These are phyloP conservation scores for Boulengeromyrus knoepffleri DNA, from an alignment of 2,113 vertebrate species.

Conservation along the genomic window DNA sequence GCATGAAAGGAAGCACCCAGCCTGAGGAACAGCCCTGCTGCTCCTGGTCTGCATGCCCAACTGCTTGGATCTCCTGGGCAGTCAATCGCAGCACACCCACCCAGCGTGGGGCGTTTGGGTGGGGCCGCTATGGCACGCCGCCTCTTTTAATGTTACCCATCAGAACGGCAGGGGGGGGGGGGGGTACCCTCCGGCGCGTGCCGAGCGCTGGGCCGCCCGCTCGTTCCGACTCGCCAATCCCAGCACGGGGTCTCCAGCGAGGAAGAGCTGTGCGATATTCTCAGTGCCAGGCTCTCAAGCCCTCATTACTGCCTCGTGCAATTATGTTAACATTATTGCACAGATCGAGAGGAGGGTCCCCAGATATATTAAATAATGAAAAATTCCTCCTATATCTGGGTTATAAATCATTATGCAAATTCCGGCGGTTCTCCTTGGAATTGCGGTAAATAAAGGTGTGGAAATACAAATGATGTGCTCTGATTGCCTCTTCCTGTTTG, in stretches of 20 bases:
- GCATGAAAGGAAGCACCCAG: neutral
- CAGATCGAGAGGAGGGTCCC: slow-evolving; percentile 65
- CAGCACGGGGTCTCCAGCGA: neutral
- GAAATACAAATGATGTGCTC: slow-evolving; percentile 56
- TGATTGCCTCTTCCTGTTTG: slow-evolving; percentile 59
- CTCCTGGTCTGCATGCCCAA: neutral
- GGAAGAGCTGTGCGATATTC: slow-evolving; percentile 46
- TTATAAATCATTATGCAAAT: slow-evolving; percentile 71
- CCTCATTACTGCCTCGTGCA: slow-evolving; percentile 61
- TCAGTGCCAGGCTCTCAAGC: slow-evolving; percentile 41
- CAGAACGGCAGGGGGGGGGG: neutral
- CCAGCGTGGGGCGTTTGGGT: neutral
- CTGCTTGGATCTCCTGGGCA: neutral
- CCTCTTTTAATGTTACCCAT: neutral
- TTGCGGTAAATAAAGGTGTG: slow-evolving; percentile 70
- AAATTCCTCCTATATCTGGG: slow-evolving; percentile 67
- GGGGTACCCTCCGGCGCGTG: too few relatives aligned
- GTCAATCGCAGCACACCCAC: neutral
- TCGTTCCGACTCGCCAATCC: neutral
- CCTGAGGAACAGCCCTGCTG: neutral
- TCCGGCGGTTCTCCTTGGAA: slow-evolving; percentile 56
- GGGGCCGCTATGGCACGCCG: neutral
- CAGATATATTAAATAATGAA: slow-evolving; percentile 73
- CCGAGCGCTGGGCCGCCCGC: too few relatives aligned
- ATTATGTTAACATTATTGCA: slow-evolving; percentile 75